A percentile compares a stretch with the other conserved stretches of the same genome.
These are phyloP conservation scores for Pavo muticus DNA, from an alignment of 2,113 vertebrate species.

Conservation along the genomic window DNA sequence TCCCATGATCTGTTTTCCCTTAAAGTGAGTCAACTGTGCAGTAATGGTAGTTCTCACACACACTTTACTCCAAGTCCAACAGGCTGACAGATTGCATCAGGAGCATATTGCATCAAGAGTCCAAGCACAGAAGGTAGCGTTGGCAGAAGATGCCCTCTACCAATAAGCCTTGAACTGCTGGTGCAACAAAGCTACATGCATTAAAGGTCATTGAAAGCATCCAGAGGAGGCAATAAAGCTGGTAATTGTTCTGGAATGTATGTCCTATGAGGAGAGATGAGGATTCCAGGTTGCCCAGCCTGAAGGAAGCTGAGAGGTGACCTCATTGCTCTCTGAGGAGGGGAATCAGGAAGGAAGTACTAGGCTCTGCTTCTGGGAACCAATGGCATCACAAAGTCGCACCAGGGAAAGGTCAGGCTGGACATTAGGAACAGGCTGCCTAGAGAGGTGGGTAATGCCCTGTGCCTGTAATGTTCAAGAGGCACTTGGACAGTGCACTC, in stretches of 20 bases:
- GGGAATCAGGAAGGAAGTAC: background rate
- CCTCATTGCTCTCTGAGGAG: background rate
- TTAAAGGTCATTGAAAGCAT: background rate
- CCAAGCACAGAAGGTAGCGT: background rate
- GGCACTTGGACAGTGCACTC: background rate
- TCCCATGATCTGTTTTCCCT: background rate
- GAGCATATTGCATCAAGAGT: background rate
- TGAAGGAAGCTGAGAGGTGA: background rate
- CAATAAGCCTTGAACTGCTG: background rate
- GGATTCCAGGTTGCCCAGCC: background rate
- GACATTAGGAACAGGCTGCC: background rate
- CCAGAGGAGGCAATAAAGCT: background rate
- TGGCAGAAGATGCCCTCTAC: background rate
- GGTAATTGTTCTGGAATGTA: background rate
- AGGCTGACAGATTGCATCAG: background rate
- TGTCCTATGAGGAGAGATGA: background rate
- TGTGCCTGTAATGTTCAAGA: background rate
- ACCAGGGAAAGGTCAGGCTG: background rate
- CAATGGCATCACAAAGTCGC: background rate
- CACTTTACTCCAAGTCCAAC: background rate
- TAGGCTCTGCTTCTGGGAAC: background rate
- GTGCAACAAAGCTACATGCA: fast-evolving
- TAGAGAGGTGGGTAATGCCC: background rate
- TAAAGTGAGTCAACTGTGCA: constrained; percentile 5
- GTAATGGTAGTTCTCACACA: background rate